Evolutionary conservation across 2,797 vertebrate species (phyloP), one percentile per base, ranked within the genome.

Genomic region (Fistularia commersonii): DNA sequence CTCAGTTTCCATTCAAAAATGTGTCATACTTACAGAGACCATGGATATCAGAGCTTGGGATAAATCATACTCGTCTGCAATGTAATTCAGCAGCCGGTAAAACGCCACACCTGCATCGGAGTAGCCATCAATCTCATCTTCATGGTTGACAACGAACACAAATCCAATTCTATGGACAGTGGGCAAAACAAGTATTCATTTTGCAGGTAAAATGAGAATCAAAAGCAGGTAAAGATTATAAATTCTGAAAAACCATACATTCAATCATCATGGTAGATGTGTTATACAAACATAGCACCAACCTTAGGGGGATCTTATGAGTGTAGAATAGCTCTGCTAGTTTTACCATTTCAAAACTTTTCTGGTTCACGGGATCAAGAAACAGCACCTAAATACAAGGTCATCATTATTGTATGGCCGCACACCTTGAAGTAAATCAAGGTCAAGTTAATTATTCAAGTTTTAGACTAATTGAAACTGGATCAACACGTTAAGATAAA

Each of bases 271-370:
- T 23, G 23, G 23, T 23, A 23, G 4, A 23, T 23, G 23, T 23
- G 23, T 23, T 2, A 23, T 23, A 23, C 23, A 23, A 23, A 38
- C 35, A 38, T 77, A 37, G 8, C 41, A 76, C 79, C 42, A 80
- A 98, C 97, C 97, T 93, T 71, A 99, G 85, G 52, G 97, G 96
- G 67, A 95, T 84, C 77, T 92, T 93, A 60, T 96, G 92, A 61
- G 90, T 91, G 88, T 93, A 94, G 79, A 98, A 95, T 41, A 93
- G 83, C 75, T 93, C 92, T 34, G 92, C 92, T 51, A 98, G 82
- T 82, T 93, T 95, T 71, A 99, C 85, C 77, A 96, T 90, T 69
- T 93, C 92, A 48, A 78, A 72, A 48, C 91, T 89, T 79, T 93
- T 89, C 80, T 93, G 89, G 64, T 90, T 91, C 56, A 83, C 56